Conservation (phyloP, 2,797 vertebrate species). For the Cryptoprocta ferox region DNA sequence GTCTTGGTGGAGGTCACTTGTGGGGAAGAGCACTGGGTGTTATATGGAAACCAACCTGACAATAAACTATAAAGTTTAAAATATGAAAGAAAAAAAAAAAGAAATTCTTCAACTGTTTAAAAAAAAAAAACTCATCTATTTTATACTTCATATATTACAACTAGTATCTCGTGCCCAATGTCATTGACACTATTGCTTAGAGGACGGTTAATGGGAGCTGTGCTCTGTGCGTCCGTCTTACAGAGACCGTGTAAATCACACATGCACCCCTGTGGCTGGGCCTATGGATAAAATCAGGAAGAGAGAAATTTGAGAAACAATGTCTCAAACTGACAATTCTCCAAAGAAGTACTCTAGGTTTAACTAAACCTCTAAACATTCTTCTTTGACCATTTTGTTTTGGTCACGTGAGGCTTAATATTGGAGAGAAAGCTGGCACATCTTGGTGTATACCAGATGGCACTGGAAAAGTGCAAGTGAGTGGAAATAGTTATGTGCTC, state of each 20-base stretch:
- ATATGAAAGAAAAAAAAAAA: too few species aligned
- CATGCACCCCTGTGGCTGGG: too few species aligned
- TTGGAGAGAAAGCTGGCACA: background rate
- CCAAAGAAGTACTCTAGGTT: background rate
- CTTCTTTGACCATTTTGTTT: background rate
- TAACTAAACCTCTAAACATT: background rate
- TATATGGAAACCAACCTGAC: too few species aligned
- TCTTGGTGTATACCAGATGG: background rate
- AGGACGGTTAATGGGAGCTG: background rate
- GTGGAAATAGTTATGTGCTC: background rate
- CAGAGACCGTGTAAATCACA: background rate
- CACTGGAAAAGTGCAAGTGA: background rate
- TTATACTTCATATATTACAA: background rate
- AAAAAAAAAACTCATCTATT: background rate
- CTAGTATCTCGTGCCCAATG: background rate
- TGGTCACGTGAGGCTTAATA: background rate
- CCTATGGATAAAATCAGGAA: background rate
- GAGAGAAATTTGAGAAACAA: background rate
- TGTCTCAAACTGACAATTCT: background rate
- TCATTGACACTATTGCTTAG: background rate
- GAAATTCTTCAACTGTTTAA: too few species aligned
- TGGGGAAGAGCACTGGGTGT: too few species aligned
- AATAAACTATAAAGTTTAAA: too few species aligned
- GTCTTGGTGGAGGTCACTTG: too few species aligned
- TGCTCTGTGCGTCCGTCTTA: background rate